phyloP scores from a whole-genome alignment of 2,888 invertebrate species.

The Corbicula japonica region DNA sequence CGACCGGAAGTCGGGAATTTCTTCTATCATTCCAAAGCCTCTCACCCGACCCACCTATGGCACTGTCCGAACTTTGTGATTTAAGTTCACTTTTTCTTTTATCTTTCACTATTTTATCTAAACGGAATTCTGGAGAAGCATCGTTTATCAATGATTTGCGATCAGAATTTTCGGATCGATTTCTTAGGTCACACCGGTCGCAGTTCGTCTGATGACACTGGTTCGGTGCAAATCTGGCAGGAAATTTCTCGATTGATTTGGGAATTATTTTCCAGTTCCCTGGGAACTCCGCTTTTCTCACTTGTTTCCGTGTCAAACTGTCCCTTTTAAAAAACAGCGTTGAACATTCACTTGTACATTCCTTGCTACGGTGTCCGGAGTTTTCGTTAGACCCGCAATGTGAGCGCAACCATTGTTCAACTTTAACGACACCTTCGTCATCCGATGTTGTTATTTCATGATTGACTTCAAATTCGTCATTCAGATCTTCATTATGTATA shows the following conservation, averaged over 20 bases:
- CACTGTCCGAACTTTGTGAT: conserved; percentile 67
- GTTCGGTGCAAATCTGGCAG: conserved; percentile 48
- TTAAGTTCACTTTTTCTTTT: conserved; percentile 31
- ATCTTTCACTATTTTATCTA: neutral
- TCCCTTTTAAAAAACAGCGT: conserved; percentile 42
- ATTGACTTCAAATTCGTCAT: conserved; percentile 1
- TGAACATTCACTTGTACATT: neutral
- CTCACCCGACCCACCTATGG: conserved; percentile 62
- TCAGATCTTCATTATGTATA: too few relatives aligned
- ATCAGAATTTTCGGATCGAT: conserved; percentile 30
- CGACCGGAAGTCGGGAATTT: conserved; percentile 22
- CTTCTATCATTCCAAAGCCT: conserved; percentile 49
- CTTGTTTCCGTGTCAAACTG: conserved; percentile 24
- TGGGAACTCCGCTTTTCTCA: conserved; percentile 42
- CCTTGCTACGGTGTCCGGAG: neutral
- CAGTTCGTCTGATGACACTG: conserved; percentile 57
- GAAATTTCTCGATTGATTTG: conserved; percentile 49
- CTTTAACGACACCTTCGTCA: conserved; percentile 56
- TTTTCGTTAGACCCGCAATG: conserved; percentile 45
- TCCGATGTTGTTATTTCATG: conserved; percentile 29
- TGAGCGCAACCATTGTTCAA: conserved; percentile 54
- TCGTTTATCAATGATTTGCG: conserved; percentile 9
- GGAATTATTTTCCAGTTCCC: conserved; percentile 63
- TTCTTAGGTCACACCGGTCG: conserved; percentile 52
- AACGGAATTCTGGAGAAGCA: conserved; percentile 9